Conservation (phyloP, 2,797 vertebrate species). For the Tauraco hartlaubi region DNA sequence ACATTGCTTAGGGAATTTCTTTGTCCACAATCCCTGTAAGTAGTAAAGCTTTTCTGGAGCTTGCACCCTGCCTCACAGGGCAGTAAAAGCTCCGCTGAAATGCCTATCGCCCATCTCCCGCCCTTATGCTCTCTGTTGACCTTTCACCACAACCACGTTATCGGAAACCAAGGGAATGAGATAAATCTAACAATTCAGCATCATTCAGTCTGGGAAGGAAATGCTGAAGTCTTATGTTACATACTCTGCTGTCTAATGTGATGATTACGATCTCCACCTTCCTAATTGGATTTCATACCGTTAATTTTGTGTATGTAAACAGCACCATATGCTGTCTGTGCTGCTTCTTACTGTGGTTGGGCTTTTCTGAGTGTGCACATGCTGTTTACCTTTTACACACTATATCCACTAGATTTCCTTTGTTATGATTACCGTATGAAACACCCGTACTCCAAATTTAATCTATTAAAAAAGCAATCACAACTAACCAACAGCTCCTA, state of each 20-base stretch:
- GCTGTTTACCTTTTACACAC: background rate
- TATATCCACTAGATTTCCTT: background rate
- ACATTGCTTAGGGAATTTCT: background rate
- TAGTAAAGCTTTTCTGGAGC: background rate
- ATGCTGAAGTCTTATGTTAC: background rate
- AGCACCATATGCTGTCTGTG: background rate
- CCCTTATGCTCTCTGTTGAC: background rate
- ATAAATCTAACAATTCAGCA: background rate
- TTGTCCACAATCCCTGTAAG: background rate
- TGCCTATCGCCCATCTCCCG: rapidly evolving
- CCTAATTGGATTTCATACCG: slow-evolving; percentile 46
- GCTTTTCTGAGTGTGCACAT: background rate
- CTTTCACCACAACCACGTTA: background rate
- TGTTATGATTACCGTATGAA: background rate
- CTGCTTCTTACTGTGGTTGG: background rate
- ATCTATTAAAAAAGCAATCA: background rate
- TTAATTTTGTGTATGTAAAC: slow-evolving; percentile 42
- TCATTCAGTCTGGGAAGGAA: background rate
- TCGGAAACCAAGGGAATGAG: background rate
- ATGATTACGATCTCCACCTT: background rate
- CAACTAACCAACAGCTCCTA: background rate
- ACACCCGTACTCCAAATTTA: background rate
- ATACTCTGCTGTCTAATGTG: background rate
- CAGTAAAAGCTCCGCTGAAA: background rate
- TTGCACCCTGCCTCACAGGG: background rate